Base-by-base conservation (phyloP, 1,140 invertebrate species). In the Drosophila tristis region DNA sequence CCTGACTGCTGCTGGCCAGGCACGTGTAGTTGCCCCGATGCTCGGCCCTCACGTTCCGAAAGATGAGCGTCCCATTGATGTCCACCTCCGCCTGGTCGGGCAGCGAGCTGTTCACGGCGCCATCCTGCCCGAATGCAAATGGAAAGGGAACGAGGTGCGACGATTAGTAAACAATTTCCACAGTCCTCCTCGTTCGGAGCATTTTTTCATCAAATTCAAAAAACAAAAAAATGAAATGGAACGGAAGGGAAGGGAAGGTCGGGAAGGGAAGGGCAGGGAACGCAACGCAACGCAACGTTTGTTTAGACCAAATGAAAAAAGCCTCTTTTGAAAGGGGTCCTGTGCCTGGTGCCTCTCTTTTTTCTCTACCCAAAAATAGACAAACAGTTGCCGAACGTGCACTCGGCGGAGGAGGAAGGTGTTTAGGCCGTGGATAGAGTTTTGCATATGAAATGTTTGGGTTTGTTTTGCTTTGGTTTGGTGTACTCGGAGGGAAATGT, bases 1-100 rank as follows among this genome's bases (percentile, higher is more conserved):
- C 96, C 91, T 98, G 96, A 4, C 93, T 93, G 86, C 96, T 97
- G 9, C 93, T 95, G 0, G 98, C 98, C 11, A 96, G 92, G 77
- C 96, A 97, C 1, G 94, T 96, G 84, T 97, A 97, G 70, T 94
- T 94, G 6, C 97, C 98, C 64, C 95, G 95, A 93, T 98, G 97
- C 11, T 94, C 93, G 9, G 94, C 92, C 54, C 94, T 93, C 0
- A 98, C 97, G 29, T 95, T 95, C 58, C 95, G 94, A 81, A 99
- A 98, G 80, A 96, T 94, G 26, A 99, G 93, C 8, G 96, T 97
- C 8, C 97, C 97, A 91, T 98, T 97, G 35, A 95, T 93, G 78
- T 97, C 96, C 49, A 75, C 72, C 23, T 95, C 94, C 65, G 97
- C 94, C 81, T 97, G 95, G 61, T 94, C 93, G 1, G 96, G 95